These are phyloP conservation scores for Romanogobio albipinnatus DNA, from an alignment of 2,113 vertebrate species.

Conservation along the genomic window DNA sequence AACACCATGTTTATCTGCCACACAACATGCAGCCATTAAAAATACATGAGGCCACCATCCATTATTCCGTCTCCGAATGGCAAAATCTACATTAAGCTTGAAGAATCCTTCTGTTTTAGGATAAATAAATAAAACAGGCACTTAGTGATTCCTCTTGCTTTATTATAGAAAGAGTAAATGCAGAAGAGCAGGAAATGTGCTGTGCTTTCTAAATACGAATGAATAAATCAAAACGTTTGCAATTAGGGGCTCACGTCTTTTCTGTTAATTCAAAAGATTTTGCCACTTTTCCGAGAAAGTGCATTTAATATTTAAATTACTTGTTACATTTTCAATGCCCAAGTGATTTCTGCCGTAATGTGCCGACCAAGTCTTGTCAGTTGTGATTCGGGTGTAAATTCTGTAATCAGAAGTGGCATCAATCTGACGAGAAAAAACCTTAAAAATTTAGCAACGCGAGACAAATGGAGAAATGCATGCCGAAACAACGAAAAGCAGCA, in stretches of 20 bases:
- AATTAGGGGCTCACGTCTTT: slow-evolving; percentile 80
- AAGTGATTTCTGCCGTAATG: slow-evolving; percentile 89
- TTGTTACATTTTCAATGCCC: slow-evolving; percentile 82
- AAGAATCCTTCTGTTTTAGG: slow-evolving; percentile 80
- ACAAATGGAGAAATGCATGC: slow-evolving; percentile 91
- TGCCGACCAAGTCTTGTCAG: slow-evolving; percentile 92
- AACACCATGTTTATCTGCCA: slow-evolving; percentile 83
- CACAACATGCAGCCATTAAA: slow-evolving; percentile 82
- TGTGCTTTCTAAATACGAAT: slow-evolving; percentile 71
- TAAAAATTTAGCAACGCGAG: slow-evolving; percentile 97
- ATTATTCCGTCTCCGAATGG: slow-evolving; percentile 84
- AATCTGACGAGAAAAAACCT: slow-evolving; percentile 94
- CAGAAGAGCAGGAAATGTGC: slow-evolving; percentile 63
- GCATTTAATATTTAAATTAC: slow-evolving; percentile 95
- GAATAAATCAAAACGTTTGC: slow-evolving; percentile 75
- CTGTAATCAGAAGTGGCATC: slow-evolving; percentile 96
- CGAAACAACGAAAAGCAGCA: slow-evolving; percentile 90
- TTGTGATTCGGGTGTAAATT: slow-evolving; percentile 95
- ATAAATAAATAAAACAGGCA: slow-evolving; percentile 84
- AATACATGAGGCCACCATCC: slow-evolving; percentile 79
- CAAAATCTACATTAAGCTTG: slow-evolving; percentile 78
- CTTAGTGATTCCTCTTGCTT: slow-evolving; percentile 74
- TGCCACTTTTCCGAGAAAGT: slow-evolving; percentile 87
- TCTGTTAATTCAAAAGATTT: slow-evolving; percentile 94
- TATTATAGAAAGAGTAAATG: slow-evolving; percentile 65